Evolutionary conservation across 1,140 invertebrate genomes (phyloP), one percentile per base, ranked within the genome.

Genomic region (Aradophagus sp.): DNA sequence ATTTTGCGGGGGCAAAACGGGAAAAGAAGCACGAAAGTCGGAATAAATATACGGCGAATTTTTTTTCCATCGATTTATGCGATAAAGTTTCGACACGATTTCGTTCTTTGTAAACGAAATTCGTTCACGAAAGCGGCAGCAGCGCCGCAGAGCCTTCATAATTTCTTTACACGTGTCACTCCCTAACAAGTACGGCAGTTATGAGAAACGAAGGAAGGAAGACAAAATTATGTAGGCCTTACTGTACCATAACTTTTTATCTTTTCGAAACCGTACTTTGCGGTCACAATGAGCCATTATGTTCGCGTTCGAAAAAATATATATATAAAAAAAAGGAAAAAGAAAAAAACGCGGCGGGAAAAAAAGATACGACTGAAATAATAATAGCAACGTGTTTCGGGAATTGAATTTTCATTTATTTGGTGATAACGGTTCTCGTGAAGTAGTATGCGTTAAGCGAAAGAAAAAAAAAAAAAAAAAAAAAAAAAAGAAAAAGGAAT

Each of bases 81-180:
- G 59, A 63, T 63, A 63, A 63, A 63, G 35, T 53, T 47, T 63
- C 53, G 53, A 53, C 44, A 35, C 48, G 61, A 55, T 39, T 45
- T 65, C 42, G 42, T 48, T 47, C 41, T 48, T 48, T 39, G 48
- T 41, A 48, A 48, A 65, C 41, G 50, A 56, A 66, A 35, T 35
- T 66, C 23, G 39, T 34, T 59, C 53, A 52, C 63, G 53, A 67
- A 59, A 53, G 44, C 32, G 23, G 20, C 20, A 8, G 31, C 32
- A 45, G 38, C 44, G 45, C 15, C 19, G 31, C 44, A 35, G 47
- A 20, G 26, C 19, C 34, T 67, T 42, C 53, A 39, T 67, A 67
- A 67, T 67, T 67, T 59, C 53, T 67, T 67, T 67, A 58, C 63
- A 58, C 59, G 50, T 67, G 63, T 67, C 63, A 67, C 34, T 67